These are phyloP conservation scores for Neomonachus schauinslandi DNA, from an alignment of 2,113 vertebrate genomes.

Conservation along the genomic window DNA sequence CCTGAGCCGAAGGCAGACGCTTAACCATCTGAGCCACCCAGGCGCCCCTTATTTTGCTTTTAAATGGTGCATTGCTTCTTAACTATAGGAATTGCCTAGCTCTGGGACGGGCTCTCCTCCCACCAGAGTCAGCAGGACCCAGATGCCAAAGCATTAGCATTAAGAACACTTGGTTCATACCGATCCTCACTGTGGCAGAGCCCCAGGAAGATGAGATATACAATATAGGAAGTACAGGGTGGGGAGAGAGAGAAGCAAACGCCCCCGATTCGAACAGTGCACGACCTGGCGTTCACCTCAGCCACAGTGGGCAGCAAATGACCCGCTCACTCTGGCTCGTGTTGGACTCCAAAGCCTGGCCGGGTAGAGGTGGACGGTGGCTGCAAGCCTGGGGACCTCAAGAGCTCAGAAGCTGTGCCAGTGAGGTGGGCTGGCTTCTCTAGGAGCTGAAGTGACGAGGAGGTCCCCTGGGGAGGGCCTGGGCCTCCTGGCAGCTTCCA, in stretches of 20 bases:
- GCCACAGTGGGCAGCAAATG: background rate
- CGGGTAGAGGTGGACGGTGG: fast-evolving
- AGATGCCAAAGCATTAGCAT: background rate
- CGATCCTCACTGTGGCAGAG: background rate
- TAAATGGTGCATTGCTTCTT: background rate
- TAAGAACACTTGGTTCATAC: too few species aligned
- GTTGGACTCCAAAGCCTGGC: background rate
- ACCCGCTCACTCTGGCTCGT: fast-evolving
- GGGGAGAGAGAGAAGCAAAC: too few species aligned
- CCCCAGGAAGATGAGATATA: background rate
- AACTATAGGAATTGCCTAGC: fast-evolving
- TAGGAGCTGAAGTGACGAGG: background rate
- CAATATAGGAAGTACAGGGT: fast-evolving
- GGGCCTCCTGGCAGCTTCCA: fast-evolving
- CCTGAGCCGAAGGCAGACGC: too few species aligned
- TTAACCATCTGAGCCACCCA: too few species aligned
- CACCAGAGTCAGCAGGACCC: background rate
- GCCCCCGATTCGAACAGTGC: background rate
- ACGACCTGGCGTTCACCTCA: background rate
- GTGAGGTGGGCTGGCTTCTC: background rate
- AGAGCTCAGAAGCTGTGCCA: fast-evolving
- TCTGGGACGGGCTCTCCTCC: background rate
- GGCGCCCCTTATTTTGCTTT: fast-evolving
- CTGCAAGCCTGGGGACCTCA: too few species aligned
- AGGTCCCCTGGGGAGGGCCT: too few species aligned